Evolutionary conservation across 1,140 invertebrate species (phyloP), one percentile per base, ranked within the genome.

Genomic region (Olivierus martensii): DNA sequence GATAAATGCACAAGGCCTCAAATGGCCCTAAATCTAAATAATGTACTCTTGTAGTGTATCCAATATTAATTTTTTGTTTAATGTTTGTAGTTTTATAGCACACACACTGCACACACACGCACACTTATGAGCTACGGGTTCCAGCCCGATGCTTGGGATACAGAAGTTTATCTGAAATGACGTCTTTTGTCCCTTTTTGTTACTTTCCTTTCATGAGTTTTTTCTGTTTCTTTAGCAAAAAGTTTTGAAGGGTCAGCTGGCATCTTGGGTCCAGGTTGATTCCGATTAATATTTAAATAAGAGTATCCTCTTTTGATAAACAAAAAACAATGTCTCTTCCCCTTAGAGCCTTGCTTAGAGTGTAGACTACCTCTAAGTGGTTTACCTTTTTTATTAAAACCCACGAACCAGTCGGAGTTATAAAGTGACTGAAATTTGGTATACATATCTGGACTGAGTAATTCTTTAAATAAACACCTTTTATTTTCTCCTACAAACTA

Each of bases 301-400:
- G 43, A 34, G 21, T 50, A 44, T 18, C 50, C 53, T 15, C 53
- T 38, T 19, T 55, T 55, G 36, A 55, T 22, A 37, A 55, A 55
- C 15, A 41, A 36, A 17, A 50, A 55, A 22, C 53, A 55, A 15
- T 45, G 22, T 11, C 34, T 18, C 43, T 38, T 21, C 28, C 28
- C 28, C 28, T 28, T 28, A n/a, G n/a, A n/a, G 15, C 50, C 50
- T 5, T 28, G 3, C n/a, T 36, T 45, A n/a, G 47, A 45, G 17
- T 55, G 17, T 3, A 39, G 22, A 9, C 14, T 46, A 18, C 48
- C 53, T 41, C 46, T 55, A 18, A 55, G 42, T 18, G 53, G 48
- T 17, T 51, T 55, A 6, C 53, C 53, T 41, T 38, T 50, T 22
- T 34, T 45, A 15, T 55, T 55, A 37, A 55, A 55, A 37, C 53